Conservation (phyloP, 2,113 vertebrate species). For the Origma solitaria region DNA sequence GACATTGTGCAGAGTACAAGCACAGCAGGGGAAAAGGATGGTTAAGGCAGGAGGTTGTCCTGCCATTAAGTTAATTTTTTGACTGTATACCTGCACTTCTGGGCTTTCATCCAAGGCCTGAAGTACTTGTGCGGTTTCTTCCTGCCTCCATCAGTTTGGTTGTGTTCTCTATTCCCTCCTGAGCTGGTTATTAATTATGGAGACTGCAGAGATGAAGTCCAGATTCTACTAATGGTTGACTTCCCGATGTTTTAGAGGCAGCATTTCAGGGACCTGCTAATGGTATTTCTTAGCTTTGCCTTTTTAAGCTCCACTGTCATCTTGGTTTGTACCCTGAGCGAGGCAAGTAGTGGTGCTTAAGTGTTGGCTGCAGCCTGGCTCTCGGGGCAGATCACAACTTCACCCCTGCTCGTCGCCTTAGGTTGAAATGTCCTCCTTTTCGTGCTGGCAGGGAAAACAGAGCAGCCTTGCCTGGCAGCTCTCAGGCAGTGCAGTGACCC, state of each 20-base stretch:
- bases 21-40: background rate
- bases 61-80: constrained; percentile 36
- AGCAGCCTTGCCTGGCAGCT: background rate
- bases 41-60: background rate
- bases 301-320: background rate
- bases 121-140: background rate
- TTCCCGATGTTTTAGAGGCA: background rate
- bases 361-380: background rate
- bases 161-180: background rate
- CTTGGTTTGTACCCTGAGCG: background rate
- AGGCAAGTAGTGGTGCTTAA: background rate
- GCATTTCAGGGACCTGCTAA: background rate
- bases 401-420: background rate
- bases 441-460: fast-evolving
- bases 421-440: background rate
- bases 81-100: constrained; percentile 1
- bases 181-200: constrained; percentile 54
- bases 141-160: background rate
- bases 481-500: background rate
- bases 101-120: constrained; percentile 9
- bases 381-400: background rate
- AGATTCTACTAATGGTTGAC: constrained; percentile 25
- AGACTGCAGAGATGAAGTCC: constrained; percentile 10
- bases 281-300: background rate
- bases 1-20: background rate